Conservation (phyloP, 2,113 vertebrate species). For the Grallaria varia region DNA sequence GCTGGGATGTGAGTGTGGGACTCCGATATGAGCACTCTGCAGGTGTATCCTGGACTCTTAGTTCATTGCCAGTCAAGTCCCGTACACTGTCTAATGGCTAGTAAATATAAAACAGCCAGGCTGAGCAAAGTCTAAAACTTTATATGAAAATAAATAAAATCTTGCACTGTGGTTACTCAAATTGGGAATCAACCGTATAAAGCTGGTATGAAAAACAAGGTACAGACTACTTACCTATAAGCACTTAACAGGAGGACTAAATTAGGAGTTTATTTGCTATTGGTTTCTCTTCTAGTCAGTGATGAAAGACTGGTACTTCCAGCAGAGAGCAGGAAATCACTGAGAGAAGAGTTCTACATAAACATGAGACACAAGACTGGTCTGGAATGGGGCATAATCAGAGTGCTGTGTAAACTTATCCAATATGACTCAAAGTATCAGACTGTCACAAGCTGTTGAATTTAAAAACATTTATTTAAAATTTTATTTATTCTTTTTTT, state of each 20-base stretch:
- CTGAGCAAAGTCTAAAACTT: neutral
- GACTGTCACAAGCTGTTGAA: neutral
- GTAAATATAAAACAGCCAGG: neutral
- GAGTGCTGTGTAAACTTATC: neutral
- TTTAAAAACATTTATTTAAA: neutral
- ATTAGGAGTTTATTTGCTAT: neutral
- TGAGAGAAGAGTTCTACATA: neutral
- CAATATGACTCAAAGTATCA: neutral
- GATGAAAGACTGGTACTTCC: neutral
- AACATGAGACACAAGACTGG: neutral
- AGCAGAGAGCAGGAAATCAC: neutral
- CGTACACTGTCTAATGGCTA: neutral
- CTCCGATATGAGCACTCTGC: neutral
- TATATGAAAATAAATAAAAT: neutral
- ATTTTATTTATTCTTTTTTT: no score
- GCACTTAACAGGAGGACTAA: neutral
- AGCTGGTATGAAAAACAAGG: neutral
- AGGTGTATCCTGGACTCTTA: neutral
- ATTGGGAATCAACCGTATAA: neutral
- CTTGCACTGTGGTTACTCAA: neutral
- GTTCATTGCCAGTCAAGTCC: neutral
- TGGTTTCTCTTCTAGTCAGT: neutral
- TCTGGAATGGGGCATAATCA: neutral
- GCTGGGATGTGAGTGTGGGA: neutral
- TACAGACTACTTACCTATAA: neutral